These are phyloP conservation scores for Penaeus monodon DNA, from an alignment of 2,888 invertebrate genomes.

Conservation along the genomic window DNA sequence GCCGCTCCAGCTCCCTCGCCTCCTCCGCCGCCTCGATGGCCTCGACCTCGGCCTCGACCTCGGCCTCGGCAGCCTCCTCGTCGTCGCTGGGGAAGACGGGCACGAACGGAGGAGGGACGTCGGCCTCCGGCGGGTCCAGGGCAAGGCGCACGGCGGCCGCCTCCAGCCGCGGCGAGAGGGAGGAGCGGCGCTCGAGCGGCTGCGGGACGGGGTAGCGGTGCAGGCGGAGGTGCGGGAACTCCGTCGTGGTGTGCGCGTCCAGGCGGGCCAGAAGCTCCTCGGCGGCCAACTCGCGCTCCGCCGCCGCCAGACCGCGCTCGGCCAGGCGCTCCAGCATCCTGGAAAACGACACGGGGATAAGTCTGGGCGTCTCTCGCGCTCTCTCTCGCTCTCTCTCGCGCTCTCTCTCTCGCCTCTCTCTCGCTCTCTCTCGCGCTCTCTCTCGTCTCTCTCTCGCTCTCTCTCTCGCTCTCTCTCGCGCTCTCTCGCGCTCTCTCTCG, in stretches of 20 bases:
- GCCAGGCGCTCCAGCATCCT: constrained; percentile 46
- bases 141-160: not conserved
- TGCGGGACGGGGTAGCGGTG: not conserved
- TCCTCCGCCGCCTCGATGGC: not conserved
- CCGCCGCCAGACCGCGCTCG: constrained; percentile 23
- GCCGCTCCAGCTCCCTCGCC: constrained; percentile 2
- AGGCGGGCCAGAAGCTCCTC: constrained; percentile 43
- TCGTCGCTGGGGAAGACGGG: not conserved
- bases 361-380: not conserved
- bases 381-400: not conserved
- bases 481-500: too few relatives aligned
- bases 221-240: not conserved
- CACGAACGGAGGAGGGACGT: not conserved
- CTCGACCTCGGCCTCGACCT: not conserved
- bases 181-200: not conserved
- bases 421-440: not conserved
- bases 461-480: not conserved
- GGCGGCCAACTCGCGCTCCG: constrained; percentile 37
- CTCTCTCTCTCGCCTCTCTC: not conserved
- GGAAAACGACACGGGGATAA: not conserved
- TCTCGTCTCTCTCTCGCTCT: not conserved
- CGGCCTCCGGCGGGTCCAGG: not conserved
- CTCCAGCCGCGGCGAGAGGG: constrained; percentile 7
- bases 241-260: constrained; percentile 13
- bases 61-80: not conserved